Evolutionary conservation across 1,140 invertebrate genomes (phyloP).

Genomic region (Delia radicum): DNA sequence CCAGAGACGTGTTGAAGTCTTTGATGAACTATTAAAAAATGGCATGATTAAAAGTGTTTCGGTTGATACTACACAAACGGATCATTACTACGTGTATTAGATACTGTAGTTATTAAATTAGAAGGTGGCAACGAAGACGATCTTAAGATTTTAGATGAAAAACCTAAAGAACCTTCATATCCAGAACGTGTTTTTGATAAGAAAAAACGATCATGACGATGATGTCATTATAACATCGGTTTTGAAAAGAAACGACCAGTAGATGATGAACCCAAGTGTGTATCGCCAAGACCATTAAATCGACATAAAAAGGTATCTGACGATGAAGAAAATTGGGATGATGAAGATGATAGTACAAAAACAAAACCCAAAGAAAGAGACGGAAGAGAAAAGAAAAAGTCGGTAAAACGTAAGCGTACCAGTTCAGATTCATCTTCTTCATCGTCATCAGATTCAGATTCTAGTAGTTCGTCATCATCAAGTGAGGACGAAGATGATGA

Average conservation of each 20-base stretch:
- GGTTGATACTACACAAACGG: conserved; percentile 86
- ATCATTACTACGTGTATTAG: conserved; percentile 85
- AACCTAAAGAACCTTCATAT: conserved; percentile 51
- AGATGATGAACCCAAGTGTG: conserved; percentile 44
- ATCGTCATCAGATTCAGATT: conserved; percentile 48
- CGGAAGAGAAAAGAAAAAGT: conserved; percentile 48
- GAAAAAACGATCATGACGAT: conserved; percentile 52
- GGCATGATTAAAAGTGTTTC: conserved; percentile 75
- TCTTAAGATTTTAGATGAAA: conserved; percentile 77
- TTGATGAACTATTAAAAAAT: conserved; percentile 79
- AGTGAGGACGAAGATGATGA: conserved; percentile 52
- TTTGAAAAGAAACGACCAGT: conserved; percentile 35
- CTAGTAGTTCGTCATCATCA: conserved; percentile 44
- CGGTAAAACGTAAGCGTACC: conserved; percentile 54
- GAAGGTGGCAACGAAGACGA: conserved; percentile 97
- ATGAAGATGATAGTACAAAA: conserved; percentile 41
- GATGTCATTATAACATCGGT: conserved; percentile 41
- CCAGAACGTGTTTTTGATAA: conserved; percentile 43
- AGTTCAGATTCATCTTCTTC: conserved; percentile 51
- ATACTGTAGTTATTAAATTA: conserved; percentile 94
- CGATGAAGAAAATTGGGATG: conserved; percentile 58
- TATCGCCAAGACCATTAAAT: conserved; percentile 34
- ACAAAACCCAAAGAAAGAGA: conserved; percentile 39
- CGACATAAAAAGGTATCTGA: conserved; percentile 28
- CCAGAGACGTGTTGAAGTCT: conserved; percentile 81